Percentiles rank a stretch among this genome's conserved stretches.
Conservation (phyloP, 2,113 vertebrate genomes). For the Brachionichthys hirsutus region DNA sequence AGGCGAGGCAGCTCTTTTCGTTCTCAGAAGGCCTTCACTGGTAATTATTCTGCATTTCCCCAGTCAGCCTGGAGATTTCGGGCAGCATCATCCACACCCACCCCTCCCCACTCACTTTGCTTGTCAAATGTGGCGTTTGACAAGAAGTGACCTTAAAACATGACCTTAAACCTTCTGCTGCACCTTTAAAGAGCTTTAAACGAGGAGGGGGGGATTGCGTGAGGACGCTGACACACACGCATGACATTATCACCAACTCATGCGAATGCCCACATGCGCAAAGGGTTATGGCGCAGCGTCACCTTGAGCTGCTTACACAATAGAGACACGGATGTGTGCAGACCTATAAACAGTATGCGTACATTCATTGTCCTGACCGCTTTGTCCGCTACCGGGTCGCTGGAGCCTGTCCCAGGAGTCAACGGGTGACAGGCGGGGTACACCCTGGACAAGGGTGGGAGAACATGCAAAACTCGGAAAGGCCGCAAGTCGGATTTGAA, state of each 20-base stretch:
- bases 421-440: too few species aligned
- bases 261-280: constrained; percentile 15
- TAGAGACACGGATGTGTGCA: constrained; percentile 5
- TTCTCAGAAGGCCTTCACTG: constrained; percentile 35
- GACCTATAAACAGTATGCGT: constrained; percentile 8
- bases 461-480: too few species aligned
- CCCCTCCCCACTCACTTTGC: neutral
- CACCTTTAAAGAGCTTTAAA: constrained; percentile 14
- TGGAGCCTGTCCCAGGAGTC: too few species aligned
- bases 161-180: constrained; percentile 26
- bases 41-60: constrained; percentile 41
- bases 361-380: too few species aligned
- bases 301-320: constrained; percentile 44
- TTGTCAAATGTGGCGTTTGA: constrained; percentile 12
- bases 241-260: constrained; percentile 39
- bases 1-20: constrained; percentile 24
- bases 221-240: constrained; percentile 46
- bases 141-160: too few species aligned
- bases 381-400: too few species aligned
- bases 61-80: neutral
- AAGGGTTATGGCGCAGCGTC: neutral
- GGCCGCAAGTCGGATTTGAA: too few species aligned
- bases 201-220: constrained; percentile 12
- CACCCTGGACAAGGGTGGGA: too few species aligned
- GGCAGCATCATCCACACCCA: neutral